phyloP scores from a whole-genome alignment of 2,113 vertebrate genomes.

The Ornithorhynchus anatinus region DNA sequence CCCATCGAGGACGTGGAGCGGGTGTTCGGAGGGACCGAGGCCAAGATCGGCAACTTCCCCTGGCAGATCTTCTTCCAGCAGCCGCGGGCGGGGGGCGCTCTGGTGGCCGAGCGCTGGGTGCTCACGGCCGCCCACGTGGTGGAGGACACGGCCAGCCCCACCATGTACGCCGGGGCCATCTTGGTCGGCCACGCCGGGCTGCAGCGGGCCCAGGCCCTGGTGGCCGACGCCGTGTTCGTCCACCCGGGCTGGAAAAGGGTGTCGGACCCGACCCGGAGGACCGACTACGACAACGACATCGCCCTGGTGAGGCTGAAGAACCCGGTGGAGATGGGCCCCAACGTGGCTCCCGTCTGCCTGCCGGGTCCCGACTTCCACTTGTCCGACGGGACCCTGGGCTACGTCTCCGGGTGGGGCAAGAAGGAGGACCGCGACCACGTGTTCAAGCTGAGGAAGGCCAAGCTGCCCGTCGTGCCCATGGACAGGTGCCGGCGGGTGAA shows the following conservation, averaged over 20 bases:
- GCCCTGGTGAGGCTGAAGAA: constrained; percentile 67
- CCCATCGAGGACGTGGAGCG: constrained; percentile 2
- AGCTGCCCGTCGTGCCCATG: constrained; percentile 54
- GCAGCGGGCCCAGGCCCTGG: not conserved
- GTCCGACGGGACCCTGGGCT: constrained; percentile 35
- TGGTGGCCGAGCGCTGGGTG: constrained; percentile 78
- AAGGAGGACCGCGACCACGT: fast-evolving
- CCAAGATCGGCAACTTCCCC: constrained; percentile 67
- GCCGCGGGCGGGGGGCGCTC: constrained; percentile 64
- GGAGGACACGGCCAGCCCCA: constrained; percentile 7
- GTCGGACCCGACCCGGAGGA: not conserved
- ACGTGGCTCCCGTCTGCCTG: constrained; percentile 71
- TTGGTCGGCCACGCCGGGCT: not conserved
- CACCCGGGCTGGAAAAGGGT: constrained; percentile 58
- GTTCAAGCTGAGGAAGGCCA: constrained; percentile 34
- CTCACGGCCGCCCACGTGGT: constrained; percentile 76
- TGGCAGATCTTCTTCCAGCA: constrained; percentile 71
- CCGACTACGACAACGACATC: constrained; percentile 73
- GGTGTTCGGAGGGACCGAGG: constrained; percentile 66
- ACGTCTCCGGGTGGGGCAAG: constrained; percentile 75
- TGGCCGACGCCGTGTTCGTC: constrained; percentile 53
- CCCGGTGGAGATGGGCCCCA: constrained; percentile 65
- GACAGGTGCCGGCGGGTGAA: constrained; percentile 49
- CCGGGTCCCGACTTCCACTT: constrained; percentile 51
- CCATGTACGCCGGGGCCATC: constrained; percentile 63